phyloP scores from a whole-genome alignment of 2,888 invertebrate genomes.

The Acronicta psi region DNA sequence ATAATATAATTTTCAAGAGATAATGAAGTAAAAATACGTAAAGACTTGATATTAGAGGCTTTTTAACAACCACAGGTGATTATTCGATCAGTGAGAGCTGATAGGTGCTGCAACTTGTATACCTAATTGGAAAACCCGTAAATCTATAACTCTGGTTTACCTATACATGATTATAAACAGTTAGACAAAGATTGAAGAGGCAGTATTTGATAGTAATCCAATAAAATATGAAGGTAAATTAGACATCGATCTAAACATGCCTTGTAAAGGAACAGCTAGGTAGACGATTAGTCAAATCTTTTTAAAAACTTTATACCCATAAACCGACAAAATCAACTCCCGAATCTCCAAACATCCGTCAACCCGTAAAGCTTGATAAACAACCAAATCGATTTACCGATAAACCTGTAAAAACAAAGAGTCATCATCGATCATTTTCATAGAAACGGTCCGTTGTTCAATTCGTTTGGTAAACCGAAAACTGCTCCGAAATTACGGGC shows the following conservation, averaged over 20 bases:
- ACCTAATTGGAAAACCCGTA: too few relatives aligned
- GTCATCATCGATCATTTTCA: conserved; percentile 81
- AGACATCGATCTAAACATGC: background rate
- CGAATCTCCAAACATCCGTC: conserved; percentile 61
- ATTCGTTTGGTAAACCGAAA: conserved; percentile 79
- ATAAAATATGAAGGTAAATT: background rate
- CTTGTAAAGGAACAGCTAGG: background rate
- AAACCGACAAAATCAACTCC: conserved; percentile 51
- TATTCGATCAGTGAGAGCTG: too few relatives aligned
- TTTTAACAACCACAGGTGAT: too few relatives aligned
- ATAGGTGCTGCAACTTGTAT: too few relatives aligned
- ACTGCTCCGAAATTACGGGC: conserved; percentile 81
- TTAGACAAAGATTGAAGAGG: too few relatives aligned
- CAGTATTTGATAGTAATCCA: background rate
- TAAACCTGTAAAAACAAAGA: conserved; percentile 85
- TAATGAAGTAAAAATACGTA: too few relatives aligned
- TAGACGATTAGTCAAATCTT: background rate
- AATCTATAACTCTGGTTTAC: too few relatives aligned
- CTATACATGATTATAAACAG: too few relatives aligned
- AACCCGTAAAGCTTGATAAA: conserved; percentile 65
- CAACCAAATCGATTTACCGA: conserved; percentile 71
- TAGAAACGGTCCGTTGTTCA: conserved; percentile 67
- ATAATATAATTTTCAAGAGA: too few relatives aligned
- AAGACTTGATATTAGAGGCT: too few relatives aligned
- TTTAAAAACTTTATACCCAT: conserved; percentile 17